These are phyloP conservation scores for Camponotus floridanus DNA, from an alignment of 1,140 invertebrate genomes.

Conservation along the genomic window DNA sequence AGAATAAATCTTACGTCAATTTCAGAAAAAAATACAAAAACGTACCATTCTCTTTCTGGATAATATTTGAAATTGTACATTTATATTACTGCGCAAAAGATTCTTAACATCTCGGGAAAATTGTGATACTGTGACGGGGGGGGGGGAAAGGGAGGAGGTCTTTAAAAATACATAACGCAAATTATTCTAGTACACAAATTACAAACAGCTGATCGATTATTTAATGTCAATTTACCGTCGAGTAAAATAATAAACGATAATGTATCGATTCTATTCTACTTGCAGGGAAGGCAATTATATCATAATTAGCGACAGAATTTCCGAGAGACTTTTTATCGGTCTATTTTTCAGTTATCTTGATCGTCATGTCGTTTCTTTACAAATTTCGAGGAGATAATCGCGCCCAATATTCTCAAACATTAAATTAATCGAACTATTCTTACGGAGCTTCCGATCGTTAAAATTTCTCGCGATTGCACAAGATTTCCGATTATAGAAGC, in stretches of 20 bases:
- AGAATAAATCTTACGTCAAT: neutral
- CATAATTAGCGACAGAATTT: neutral
- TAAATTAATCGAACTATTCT: neutral
- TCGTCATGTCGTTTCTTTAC: neutral
- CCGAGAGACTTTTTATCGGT: neutral
- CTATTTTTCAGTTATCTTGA: conserved; percentile 17
- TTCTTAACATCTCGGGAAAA: conserved; percentile 14
- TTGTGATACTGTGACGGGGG: neutral
- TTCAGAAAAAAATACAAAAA: too few species aligned
- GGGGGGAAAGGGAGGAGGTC: too few species aligned
- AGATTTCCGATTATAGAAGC: neutral
- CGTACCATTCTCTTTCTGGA: neutral
- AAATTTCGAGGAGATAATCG: neutral
- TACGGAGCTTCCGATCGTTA: neutral
- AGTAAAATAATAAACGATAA: neutral
- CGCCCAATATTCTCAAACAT: neutral
- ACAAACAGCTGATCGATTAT: conserved; percentile 19
- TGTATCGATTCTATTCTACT: conserved; percentile 24
- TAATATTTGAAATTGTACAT: neutral
- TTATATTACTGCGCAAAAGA: too few species aligned
- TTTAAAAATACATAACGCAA: neutral
- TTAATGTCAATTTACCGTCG: neutral
- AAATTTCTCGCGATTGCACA: too few species aligned
- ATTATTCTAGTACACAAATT: neutral
- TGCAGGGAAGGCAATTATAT: too few species aligned